These are phyloP conservation scores for Bombus ignitus DNA, from an alignment of 1,140 invertebrate species.

Conservation along the genomic window DNA sequence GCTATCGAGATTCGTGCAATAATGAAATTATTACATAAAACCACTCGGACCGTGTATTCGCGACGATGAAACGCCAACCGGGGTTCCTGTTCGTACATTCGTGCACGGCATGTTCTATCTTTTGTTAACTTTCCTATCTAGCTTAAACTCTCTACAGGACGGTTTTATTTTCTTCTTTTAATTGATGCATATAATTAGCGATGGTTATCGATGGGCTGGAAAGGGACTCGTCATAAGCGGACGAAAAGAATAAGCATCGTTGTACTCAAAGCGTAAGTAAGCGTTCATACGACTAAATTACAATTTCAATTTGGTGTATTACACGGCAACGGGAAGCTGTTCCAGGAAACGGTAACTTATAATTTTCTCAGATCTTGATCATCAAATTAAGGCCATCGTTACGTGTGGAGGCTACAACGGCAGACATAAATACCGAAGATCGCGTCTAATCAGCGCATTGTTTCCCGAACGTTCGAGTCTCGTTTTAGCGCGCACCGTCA, in stretches of 20 bases:
- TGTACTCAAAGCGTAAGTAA: background rate
- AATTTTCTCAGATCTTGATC: constrained; percentile 54
- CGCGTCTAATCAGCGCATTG: constrained; percentile 59
- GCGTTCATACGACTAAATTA: background rate
- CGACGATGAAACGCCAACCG: background rate
- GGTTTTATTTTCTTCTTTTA: background rate
- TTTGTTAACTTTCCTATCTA: background rate
- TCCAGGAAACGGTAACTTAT: constrained; percentile 53
- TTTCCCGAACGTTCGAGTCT: constrained; percentile 15
- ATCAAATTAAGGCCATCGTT: constrained; percentile 50
- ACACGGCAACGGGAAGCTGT: constrained; percentile 42
- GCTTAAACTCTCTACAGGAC: background rate
- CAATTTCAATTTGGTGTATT: constrained; percentile 39
- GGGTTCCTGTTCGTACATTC: background rate
- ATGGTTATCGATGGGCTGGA: background rate
- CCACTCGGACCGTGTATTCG: background rate
- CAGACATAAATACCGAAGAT: constrained; percentile 51
- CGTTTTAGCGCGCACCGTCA: background rate
- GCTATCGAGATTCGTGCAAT: constrained; percentile 1
- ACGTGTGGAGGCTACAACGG: background rate
- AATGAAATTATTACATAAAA: constrained; percentile 48
- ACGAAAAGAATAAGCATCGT: background rate
- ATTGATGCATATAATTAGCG: constrained; percentile 19
- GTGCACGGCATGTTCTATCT: background rate
- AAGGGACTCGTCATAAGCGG: background rate